These are phyloP conservation scores for Rhabdophis nuchalis DNA, from an alignment of 2,797 vertebrate genomes.

Conservation along the genomic window DNA sequence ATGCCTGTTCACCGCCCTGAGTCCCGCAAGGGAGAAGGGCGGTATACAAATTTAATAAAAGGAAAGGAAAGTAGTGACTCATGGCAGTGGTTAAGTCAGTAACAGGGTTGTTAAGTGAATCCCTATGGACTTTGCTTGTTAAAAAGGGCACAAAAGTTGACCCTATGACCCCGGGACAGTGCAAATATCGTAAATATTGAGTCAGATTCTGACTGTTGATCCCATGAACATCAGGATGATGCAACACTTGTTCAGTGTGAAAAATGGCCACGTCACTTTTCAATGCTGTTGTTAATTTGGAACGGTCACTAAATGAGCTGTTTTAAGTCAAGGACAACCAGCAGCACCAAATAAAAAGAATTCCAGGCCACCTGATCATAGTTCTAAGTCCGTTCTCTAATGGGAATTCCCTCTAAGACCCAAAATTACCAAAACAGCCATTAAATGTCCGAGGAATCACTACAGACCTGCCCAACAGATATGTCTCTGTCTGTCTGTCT, in stretches of 20 bases:
- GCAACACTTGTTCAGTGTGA: not conserved
- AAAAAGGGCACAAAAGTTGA: not conserved
- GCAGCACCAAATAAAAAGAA: not conserved
- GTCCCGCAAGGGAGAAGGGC: too few relatives aligned
- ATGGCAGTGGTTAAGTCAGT: not conserved
- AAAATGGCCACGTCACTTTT: not conserved
- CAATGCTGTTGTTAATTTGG: not conserved
- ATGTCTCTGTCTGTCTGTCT: not conserved
- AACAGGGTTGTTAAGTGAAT: not conserved
- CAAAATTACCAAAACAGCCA: not conserved
- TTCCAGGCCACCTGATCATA: not conserved
- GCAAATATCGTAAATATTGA: not conserved
- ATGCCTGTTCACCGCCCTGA: too few relatives aligned
- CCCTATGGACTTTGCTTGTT: not conserved
- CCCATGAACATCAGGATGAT: not conserved
- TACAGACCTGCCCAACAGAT: not conserved
- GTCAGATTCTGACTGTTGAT: not conserved
- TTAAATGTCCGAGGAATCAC: not conserved
- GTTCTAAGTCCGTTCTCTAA: not conserved
- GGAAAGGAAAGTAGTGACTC: too few relatives aligned
- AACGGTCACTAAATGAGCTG: not conserved
- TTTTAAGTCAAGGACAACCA: not conserved
- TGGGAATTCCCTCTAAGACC: not conserved
- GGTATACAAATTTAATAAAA: too few relatives aligned
- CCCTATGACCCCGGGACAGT: not conserved